Evolutionary conservation across 2,888 invertebrate species (phyloP), one percentile per base, ranked within the genome.

Genomic region (Zeuzera pyrina): DNA sequence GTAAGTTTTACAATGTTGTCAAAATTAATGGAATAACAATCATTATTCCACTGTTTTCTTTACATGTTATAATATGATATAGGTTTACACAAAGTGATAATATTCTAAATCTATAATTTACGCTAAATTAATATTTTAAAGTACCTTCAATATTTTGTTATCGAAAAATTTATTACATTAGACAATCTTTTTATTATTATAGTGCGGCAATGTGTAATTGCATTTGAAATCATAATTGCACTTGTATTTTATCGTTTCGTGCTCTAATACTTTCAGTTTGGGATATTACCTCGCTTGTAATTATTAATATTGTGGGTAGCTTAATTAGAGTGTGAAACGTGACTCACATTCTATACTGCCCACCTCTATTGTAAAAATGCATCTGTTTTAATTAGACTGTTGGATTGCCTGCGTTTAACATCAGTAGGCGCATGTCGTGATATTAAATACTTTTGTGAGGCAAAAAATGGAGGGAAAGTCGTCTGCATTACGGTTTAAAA

Each of bases 241-340:
- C 72, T 66, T 63, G 57, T 55, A 52, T 62, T 67, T 56, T 43
- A 47, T 49, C 49, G 65, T 70, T 70, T 74, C 74, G 66, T 76
- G 73, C 69, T 60, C 67, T 57, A 54, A 58, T 70, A 65, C 61
- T 45, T 44, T 49, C 63, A 63, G 69, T 77, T 83, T 72, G 57
- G 72, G 66, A 65, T 63, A 62, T 67, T 71, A 69, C 62, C 49
- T 65, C 66, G 55, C 51, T 68, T 59, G 53, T 61, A 74, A 73
- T 72, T 67, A 69, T 73, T 73, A 66, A 67, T 71, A 69, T 60
- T 66, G 74, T 67, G 66, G 68, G 76, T 71, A 77, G 66, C 60
- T 52, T 74, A 78, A 81, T 73, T 81, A 59, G 83, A 81, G 81
- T 83, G 81, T 81, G 81, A 81, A 77, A 69, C 57, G 56, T 81